Conservation (phyloP, 2,888 invertebrate species). For the Drosophila gaucha region DNA sequence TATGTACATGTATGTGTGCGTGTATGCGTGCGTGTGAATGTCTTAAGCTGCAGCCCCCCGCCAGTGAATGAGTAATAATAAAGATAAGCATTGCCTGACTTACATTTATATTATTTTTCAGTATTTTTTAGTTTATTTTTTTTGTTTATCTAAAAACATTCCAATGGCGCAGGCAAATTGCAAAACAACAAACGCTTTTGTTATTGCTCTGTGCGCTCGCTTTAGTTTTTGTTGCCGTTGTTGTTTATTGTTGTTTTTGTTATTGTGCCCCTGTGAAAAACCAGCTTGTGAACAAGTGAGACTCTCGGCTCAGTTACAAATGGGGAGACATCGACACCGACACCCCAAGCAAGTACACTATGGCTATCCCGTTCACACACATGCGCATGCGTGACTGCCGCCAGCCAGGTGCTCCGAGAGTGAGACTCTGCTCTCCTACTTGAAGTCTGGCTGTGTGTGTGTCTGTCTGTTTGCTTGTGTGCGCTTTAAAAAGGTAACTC, state of each 20-base stretch:
- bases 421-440: conserved; percentile 28
- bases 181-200: conserved; percentile 62
- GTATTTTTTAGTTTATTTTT: conserved; percentile 11
- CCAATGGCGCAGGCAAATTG: conserved; percentile 63
- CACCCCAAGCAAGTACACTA: conserved; percentile 58
- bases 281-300: conserved; percentile 64
- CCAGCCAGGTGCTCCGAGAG: conserved; percentile 46
- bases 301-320: conserved; percentile 62
- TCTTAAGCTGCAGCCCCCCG: conserved; percentile 36
- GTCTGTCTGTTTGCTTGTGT: conserved; percentile 27
- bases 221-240: conserved; percentile 10
- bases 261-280: conserved; percentile 54
- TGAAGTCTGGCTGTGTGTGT: conserved; percentile 14
- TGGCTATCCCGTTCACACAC: conserved; percentile 57
- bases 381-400: conserved; percentile 68
- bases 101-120: conserved; percentile 16
- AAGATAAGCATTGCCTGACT: conserved; percentile 59
- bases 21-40: conserved; percentile 1
- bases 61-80: conserved; percentile 22
- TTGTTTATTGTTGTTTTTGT: conserved; percentile 23
- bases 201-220: conserved; percentile 37
- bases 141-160: conserved; percentile 68
- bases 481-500: conserved; percentile 72
- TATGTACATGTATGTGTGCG: not conserved
- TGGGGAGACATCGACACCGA: conserved; percentile 69